Percentiles rank a stretch among this genome's conserved stretches.
Conservation (phyloP, 2,113 vertebrate genomes). For the Daubentonia madagascariensis region DNA sequence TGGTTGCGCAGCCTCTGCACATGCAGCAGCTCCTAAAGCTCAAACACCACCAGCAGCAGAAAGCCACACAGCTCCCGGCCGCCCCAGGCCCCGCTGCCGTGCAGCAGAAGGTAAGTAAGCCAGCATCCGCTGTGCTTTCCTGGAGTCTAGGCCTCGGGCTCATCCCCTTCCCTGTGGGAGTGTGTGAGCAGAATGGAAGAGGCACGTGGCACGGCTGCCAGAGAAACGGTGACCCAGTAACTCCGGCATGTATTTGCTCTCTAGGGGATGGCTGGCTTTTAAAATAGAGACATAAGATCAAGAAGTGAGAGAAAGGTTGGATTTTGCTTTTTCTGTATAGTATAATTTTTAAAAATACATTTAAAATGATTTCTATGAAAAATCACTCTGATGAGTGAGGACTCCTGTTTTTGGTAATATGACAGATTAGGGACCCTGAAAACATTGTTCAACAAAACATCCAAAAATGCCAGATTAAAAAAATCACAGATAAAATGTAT, state of each 20-base stretch:
- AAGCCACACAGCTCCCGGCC: not conserved
- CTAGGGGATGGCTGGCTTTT: not conserved
- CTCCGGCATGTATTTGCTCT: not conserved
- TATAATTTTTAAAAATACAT: not conserved
- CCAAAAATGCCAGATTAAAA: not conserved
- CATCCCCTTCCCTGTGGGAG: not conserved
- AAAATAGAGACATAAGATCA: too few relatives aligned
- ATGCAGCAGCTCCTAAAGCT: not conserved
- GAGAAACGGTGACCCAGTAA: not conserved
- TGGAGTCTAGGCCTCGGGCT: not conserved
- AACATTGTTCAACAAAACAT: not conserved
- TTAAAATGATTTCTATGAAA: not conserved
- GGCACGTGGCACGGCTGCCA: not conserved
- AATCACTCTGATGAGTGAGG: not conserved
- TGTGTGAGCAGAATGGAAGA: not conserved
- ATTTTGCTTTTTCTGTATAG: not conserved
- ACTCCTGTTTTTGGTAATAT: not conserved
- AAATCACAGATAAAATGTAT: not conserved
- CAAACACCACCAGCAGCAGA: not conserved
- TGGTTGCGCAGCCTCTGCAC: not conserved
- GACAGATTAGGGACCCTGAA: not conserved
- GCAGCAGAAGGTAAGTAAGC: not conserved
- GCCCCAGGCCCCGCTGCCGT: accelerated
- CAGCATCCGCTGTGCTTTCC: not conserved
- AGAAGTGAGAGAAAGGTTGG: too few relatives aligned